Evolutionary conservation across 2,797 vertebrate species (phyloP), one percentile per base, ranked within the genome.

Genomic region (Buceros bicornis): DNA sequence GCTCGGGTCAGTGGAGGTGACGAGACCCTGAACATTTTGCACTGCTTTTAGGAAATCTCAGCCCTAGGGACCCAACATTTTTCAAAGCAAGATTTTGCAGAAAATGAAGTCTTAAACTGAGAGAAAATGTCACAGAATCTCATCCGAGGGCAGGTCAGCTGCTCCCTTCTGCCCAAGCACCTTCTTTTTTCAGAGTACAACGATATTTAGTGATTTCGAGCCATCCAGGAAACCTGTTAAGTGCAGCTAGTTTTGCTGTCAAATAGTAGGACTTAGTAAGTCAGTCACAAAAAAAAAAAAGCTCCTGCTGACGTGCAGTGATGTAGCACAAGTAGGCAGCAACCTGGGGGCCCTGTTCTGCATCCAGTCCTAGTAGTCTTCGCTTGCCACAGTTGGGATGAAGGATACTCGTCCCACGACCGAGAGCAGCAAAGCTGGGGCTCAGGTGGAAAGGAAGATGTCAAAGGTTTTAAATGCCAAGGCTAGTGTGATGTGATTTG

Each of bases 21-120:
- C 1, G 5, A 65, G 2, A 80, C 2, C 18, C 14, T 0, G 1
- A 62, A n/a, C 0, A 8, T 45, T 84, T 87, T 48, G 25, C 16
- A 17, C 14, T 66, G 64, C n/a, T 93, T 84, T 96, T 65, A 56
- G 57, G 17, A 62, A 83, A 66, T 29, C 40, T 73, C 47, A 95
- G 5, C 6, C 53, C 33, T 6, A 35, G 16, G n/a, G 47, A 70
- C 51, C 20, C 28, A 16, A 54, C 58, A 47, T 56, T n/a, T 71
- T 81, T 33, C 58, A 53, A 26, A 86, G 37, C 40, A 82, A 80
- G 5, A 22, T 50, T 66, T 87, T 26, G 65, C 90, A 69, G 66
- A 37, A 74, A 72, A 40, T 7, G 3, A 66, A 47, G 10, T 28
- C 33, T 87, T 89, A 35, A 82, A 62, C 19, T 20, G 50, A 91